A percentile compares a stretch with the other conserved stretches of the same genome.
Evolutionary conservation across 2,113 vertebrate genomes (phyloP).

Genomic region (Macroglossus sobrinus): DNA sequence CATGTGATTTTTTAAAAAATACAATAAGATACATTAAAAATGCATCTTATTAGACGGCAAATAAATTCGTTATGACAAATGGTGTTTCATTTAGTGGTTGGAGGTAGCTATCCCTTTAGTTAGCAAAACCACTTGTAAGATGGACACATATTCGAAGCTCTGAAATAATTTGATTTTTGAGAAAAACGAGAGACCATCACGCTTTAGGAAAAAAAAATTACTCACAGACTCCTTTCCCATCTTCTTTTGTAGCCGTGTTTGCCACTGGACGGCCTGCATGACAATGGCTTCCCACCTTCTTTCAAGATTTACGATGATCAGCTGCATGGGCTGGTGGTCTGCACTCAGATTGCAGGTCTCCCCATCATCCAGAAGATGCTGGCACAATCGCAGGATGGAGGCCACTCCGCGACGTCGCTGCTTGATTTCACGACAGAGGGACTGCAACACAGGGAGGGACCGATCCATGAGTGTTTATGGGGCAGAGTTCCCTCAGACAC

Average conservation of each 20-base stretch:
- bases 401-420: conserved; percentile 90
- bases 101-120: conserved; percentile 20
- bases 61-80: conserved; percentile 7
- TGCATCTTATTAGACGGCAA: conserved; percentile 38
- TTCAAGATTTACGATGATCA: conserved; percentile 96
- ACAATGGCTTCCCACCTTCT: conserved; percentile 98
- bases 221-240: conserved; percentile 89
- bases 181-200: not conserved
- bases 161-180: not conserved
- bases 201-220: conserved; percentile 53
- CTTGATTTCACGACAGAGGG: conserved; percentile 92
- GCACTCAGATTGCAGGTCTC: conserved; percentile 88
- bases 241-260: conserved; percentile 89
- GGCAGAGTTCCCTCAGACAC: not conserved
- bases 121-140: conserved; percentile 10
- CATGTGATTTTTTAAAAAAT: not conserved
- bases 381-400: conserved; percentile 94
- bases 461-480: not conserved
- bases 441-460: conserved; percentile 81
- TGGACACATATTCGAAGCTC: conserved; percentile 3
- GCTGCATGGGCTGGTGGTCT: conserved; percentile 93
- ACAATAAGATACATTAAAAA: conserved; percentile 28
- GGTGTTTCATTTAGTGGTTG: conserved; percentile 13
- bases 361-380: conserved; percentile 93
- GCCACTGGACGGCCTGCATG: conserved; percentile 99